Conservation (phyloP, 1,140 invertebrate species). For the Araneus ventricosus region DNA sequence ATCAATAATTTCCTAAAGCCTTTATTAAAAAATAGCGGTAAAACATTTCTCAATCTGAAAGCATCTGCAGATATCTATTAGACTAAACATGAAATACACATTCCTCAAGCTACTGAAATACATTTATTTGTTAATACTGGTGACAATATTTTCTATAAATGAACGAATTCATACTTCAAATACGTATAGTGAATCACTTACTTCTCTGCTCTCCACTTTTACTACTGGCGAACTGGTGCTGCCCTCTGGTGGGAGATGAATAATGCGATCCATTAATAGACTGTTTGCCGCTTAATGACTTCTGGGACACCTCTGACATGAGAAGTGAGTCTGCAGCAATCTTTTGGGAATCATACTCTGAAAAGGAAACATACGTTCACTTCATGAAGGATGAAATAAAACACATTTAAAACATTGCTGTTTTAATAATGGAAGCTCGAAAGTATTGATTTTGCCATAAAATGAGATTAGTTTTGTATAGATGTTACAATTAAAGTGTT, state of each 20-base stretch:
- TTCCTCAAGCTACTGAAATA: background rate
- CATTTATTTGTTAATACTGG: background rate
- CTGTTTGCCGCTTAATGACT: conserved; percentile 62
- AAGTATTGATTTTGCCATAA: too few relatives aligned
- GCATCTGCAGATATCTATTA: too few relatives aligned
- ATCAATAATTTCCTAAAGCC: too few relatives aligned
- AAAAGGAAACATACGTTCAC: background rate
- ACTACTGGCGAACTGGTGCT: conserved; percentile 49
- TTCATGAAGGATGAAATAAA: too few relatives aligned
- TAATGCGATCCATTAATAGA: conserved; percentile 69
- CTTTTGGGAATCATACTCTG: conserved; percentile 70
- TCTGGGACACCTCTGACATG: conserved; percentile 70
- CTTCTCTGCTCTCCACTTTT: conserved; percentile 65
- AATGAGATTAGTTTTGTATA: too few relatives aligned
- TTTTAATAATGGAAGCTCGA: background rate
- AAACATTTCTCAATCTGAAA: too few relatives aligned
- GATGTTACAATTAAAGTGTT: too few relatives aligned
- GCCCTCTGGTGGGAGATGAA: conserved; percentile 67
- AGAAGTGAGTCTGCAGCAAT: conserved; percentile 56
- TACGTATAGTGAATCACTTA: background rate
- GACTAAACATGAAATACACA: too few relatives aligned
- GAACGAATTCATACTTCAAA: too few relatives aligned
- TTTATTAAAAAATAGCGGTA: too few relatives aligned
- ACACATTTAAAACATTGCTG: background rate
- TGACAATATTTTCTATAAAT: too few relatives aligned